Evolutionary conservation across 1,140 invertebrate genomes (phyloP).

Genomic region (Drosophila fuyamai): DNA sequence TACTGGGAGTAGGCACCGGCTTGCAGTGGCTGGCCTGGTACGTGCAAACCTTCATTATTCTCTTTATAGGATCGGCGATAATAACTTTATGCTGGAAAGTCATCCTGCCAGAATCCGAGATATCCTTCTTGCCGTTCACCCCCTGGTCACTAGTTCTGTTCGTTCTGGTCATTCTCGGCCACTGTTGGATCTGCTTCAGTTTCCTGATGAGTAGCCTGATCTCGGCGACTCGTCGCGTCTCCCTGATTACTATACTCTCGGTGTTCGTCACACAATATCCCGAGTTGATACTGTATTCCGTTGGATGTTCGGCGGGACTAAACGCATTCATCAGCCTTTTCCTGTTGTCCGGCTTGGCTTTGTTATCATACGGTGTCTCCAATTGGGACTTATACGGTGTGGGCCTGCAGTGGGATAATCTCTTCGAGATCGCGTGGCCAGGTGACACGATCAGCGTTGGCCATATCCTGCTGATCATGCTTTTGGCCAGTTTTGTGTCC

Average conservation of each 20-base stretch:
- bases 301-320: no score
- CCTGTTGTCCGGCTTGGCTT: background rate
- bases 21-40: slow-evolving; percentile 93
- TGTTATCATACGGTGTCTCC: background rate
- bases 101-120: slow-evolving; percentile 36
- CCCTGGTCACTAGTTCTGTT: slow-evolving; percentile 1
- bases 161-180: slow-evolving; percentile 56
- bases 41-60: slow-evolving; percentile 89
- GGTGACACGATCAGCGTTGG: slow-evolving; percentile 86
- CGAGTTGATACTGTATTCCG: no score
- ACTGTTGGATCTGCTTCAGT: slow-evolving; percentile 84
- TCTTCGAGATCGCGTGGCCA: background rate
- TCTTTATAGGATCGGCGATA: slow-evolving; percentile 87
- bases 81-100: slow-evolving; percentile 85
- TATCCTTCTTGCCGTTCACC: background rate
- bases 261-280: background rate
- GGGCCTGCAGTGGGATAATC: slow-evolving; percentile 13
- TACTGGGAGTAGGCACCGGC: slow-evolving; percentile 92
- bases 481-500: slow-evolving; percentile 78
- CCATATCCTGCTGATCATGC: slow-evolving; percentile 83
- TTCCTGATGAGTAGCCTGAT: slow-evolving; percentile 88
- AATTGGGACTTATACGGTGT: background rate
- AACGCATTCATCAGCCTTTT: background rate
- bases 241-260: background rate
- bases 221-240: slow-evolving; percentile 77